These are phyloP conservation scores for Albula goreensis DNA, from an alignment of 2,113 vertebrate genomes.

Conservation along the genomic window DNA sequence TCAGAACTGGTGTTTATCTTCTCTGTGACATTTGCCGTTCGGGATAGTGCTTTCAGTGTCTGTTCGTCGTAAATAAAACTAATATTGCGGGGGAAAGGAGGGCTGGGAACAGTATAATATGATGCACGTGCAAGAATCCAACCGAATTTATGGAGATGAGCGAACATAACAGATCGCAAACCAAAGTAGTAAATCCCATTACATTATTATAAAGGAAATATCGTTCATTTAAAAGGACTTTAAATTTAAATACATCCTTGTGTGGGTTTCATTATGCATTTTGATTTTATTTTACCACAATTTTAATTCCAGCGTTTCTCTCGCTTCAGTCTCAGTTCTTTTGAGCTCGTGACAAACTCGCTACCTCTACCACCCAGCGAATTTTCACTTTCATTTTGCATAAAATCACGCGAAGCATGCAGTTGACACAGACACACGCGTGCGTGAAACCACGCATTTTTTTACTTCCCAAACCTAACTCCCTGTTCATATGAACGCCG, in stretches of 20 bases:
- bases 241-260: background rate
- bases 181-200: too few species aligned
- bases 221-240: conserved; percentile 28
- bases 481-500: background rate
- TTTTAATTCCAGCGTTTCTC: conserved; percentile 58
- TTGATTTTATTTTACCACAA: conserved; percentile 42
- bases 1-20: too few species aligned
- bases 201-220: background rate
- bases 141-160: background rate
- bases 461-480: background rate
- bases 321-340: conserved; percentile 9
- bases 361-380: conserved; percentile 34
- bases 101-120: background rate
- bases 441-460: background rate
- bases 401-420: conserved; percentile 46
- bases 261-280: conserved; percentile 55
- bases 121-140: background rate
- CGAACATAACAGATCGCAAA: too few species aligned
- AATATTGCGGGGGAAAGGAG: background rate
- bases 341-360: conserved; percentile 40
- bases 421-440: conserved; percentile 1
- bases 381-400: conserved; percentile 54
- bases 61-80: background rate
- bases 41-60: background rate
- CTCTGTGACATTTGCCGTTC: background rate